Conservation (phyloP, 2,888 invertebrate species). For the Sminthurides aquaticus region DNA sequence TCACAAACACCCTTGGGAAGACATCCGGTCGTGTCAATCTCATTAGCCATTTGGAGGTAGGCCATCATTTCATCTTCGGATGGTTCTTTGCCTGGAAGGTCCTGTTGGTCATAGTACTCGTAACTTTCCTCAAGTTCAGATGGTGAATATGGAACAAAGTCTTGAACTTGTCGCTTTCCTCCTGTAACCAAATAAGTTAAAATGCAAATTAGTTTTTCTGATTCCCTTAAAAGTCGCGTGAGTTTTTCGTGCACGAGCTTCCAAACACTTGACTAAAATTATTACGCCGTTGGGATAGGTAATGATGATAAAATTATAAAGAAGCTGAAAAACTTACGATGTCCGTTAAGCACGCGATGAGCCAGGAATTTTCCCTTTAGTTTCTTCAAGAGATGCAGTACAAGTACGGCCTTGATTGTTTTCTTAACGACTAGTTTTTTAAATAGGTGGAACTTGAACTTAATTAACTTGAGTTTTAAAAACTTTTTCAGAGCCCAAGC, state of each 20-base stretch:
- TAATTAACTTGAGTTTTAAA: conserved; percentile 36
- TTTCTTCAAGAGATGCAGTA: conserved; percentile 13
- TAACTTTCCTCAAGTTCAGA: conserved; percentile 5
- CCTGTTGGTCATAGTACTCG: conserved; percentile 23
- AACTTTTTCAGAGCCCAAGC: conserved; percentile 40
- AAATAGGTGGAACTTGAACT: conserved; percentile 36
- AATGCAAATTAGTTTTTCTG: not conserved
- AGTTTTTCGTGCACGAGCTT: no score
- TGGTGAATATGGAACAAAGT: conserved; percentile 17
- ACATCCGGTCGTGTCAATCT: conserved; percentile 37
- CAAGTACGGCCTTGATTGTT: conserved; percentile 12
- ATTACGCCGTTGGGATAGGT: no score
- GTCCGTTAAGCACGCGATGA: conserved; percentile 5
- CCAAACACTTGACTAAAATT: no score
- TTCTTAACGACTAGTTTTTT: conserved; percentile 37
- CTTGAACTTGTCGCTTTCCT: conserved; percentile 12
- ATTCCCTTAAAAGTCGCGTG: no score
- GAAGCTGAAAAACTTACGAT: conserved; percentile 15
- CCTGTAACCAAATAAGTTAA: conserved; percentile 3
- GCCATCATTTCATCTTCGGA: conserved; percentile 37
- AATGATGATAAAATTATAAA: no score
- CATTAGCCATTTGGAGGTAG: conserved; percentile 34
- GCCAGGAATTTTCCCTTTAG: conserved; percentile 18
- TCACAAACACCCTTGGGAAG: conserved; percentile 41
- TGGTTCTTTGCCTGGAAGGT: conserved; percentile 32